Evolutionary conservation across 37 sponge, comb jelly and placozoan species (phyloP).

Genomic region (Bolinopsis microptera): DNA sequence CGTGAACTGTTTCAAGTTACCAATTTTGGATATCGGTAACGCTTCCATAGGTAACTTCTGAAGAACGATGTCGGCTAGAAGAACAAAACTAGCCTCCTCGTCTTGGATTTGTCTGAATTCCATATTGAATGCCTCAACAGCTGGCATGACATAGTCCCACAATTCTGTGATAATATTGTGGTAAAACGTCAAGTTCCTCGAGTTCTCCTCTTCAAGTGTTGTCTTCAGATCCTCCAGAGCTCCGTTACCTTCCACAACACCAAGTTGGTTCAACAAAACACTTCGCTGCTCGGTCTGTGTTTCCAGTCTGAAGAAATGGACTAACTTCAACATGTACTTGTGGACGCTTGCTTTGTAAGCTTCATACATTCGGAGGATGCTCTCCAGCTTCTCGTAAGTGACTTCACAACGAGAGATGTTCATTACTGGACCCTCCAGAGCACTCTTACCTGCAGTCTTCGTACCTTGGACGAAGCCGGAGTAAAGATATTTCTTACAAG

Average conservation of each 20-base stretch:
- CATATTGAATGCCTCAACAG: background rate
- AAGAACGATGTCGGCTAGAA: slow-evolving; percentile 1
- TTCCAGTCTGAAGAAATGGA: slow-evolving; percentile 14
- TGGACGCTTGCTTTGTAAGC: background rate
- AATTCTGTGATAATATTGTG: slow-evolving; percentile 10
- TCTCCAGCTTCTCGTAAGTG: slow-evolving; percentile 25
- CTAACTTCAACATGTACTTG: slow-evolving; percentile 15
- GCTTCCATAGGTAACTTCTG: slow-evolving; percentile 43
- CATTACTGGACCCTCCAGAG: background rate
- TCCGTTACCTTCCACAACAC: background rate
- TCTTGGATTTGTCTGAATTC: background rate
- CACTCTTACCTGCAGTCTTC: background rate
- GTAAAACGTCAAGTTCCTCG: background rate
- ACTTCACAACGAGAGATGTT: slow-evolving; percentile 33
- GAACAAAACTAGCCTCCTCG: background rate
- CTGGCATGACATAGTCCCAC: slow-evolving; percentile 24
- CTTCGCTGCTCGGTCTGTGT: slow-evolving; percentile 1
- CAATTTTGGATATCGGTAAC: slow-evolving; percentile 12
- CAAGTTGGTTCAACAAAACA: slow-evolving; percentile 23
- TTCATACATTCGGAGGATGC: slow-evolving; percentile 20
- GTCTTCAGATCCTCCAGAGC: background rate
- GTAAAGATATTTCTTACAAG: slow-evolving; percentile 29
- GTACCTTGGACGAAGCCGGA: background rate
- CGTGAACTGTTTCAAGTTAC: background rate
- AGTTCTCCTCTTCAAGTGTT: background rate